A percentile compares a stretch with the other conserved stretches of the same genome.
Evolutionary conservation across 92 coral and sea anemone species (phyloP).

Genomic region (Heliopora coerulea): DNA sequence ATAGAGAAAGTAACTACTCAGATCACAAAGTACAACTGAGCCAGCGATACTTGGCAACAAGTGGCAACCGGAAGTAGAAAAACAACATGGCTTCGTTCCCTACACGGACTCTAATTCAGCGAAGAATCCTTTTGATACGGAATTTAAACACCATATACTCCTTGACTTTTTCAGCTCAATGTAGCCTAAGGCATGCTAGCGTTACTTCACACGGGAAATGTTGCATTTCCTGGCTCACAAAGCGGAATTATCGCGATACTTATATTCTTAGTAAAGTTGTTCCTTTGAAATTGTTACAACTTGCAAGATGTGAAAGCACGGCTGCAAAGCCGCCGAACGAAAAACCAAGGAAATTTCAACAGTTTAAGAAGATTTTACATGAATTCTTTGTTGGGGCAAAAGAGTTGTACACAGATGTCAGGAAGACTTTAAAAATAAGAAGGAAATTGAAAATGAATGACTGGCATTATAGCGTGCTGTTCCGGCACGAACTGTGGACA

Average conservation of each 20-base stretch:
- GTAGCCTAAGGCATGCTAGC: not conserved
- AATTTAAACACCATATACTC: not conserved
- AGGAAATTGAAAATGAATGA: constrained; percentile 66
- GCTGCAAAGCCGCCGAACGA: constrained; percentile 16
- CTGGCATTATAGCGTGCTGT: constrained; percentile 68
- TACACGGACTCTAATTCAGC: not conserved
- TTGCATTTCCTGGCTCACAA: not conserved
- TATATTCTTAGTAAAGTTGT: too few species aligned
- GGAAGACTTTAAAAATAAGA: constrained; percentile 69
- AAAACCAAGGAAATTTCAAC: constrained; percentile 45
- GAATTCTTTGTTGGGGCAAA: constrained; percentile 75
- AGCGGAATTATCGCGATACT: not conserved
- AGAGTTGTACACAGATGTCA: constrained; percentile 77
- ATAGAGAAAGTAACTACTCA: too few species aligned
- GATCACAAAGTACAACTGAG: not conserved
- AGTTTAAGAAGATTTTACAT: constrained; percentile 62
- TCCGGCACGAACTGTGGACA: constrained; percentile 77
- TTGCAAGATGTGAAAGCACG: not conserved
- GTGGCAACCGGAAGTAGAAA: constrained; percentile 12
- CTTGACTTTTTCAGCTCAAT: not conserved
- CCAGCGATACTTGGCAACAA: constrained; percentile 1
- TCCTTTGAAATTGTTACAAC: not conserved
- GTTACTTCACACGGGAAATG: not conserved
- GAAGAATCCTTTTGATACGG: not conserved
- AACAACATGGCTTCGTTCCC: constrained; percentile 26